phyloP scores from a whole-genome alignment of 2,113 vertebrate species.

The Psilopogon haemacephalus region DNA sequence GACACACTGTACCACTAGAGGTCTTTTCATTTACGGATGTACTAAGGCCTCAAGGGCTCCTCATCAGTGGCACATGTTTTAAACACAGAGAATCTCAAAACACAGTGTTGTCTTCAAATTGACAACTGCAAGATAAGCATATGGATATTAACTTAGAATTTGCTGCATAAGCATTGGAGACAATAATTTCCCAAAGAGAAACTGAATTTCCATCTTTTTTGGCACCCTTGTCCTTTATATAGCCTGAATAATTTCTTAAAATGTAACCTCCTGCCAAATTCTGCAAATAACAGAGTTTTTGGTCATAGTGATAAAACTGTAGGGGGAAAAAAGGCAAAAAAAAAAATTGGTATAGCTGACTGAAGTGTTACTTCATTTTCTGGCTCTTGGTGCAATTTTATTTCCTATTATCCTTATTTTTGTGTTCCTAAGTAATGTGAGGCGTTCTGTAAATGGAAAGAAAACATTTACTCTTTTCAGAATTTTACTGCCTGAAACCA shows the following conservation, averaged over 20 bases:
- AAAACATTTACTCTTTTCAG: conserved; percentile 27
- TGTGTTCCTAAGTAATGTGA: not conserved
- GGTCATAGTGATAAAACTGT: not conserved
- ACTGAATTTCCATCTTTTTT: not conserved
- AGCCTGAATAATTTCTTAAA: not conserved
- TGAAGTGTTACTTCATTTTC: conserved; percentile 13
- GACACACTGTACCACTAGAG: not conserved
- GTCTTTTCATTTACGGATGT: not conserved
- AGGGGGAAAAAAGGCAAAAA: not conserved
- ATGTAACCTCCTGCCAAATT: not conserved
- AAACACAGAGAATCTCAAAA: not conserved
- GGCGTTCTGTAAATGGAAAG: conserved; percentile 8
- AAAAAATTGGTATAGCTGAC: not conserved
- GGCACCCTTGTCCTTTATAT: not conserved
- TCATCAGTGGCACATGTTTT: not conserved
- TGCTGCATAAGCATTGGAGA: not conserved
- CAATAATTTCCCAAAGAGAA: not conserved
- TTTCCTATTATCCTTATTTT: conserved; percentile 16
- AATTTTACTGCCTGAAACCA: conserved; percentile 7
- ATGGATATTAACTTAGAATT: not conserved
- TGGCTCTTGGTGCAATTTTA: not conserved
- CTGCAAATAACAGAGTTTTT: conserved; percentile 26
- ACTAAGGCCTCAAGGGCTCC: not conserved
- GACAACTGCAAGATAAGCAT: not conserved
- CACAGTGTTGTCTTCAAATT: not conserved